Percentiles rank a stretch among this genome's conserved stretches.
Evolutionary conservation across 2,888 invertebrate genomes (phyloP).

Genomic region (Cynaeus angustus): DNA sequence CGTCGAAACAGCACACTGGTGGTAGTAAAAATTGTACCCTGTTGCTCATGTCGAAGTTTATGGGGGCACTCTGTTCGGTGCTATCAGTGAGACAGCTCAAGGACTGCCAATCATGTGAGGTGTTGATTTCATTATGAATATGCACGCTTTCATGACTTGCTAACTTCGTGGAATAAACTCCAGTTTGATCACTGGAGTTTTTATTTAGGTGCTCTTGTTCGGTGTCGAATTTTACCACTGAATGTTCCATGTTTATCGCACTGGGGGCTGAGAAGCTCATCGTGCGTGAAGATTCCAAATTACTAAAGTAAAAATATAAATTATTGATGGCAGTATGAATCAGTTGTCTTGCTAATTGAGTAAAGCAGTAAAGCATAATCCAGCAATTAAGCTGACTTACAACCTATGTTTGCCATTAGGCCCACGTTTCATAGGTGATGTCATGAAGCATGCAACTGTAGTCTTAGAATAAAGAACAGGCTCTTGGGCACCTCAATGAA

Average conservation of each 20-base stretch:
- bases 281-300: conserved; percentile 81
- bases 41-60: conserved; percentile 95
- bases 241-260: conserved; percentile 85
- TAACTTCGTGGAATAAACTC: conserved; percentile 61
- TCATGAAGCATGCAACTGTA: neutral
- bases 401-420: neutral
- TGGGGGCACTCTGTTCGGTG: conserved; percentile 92
- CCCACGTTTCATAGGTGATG: conserved; percentile 2
- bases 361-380: neutral
- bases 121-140: conserved; percentile 57
- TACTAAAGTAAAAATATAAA: conserved; percentile 67
- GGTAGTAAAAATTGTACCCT: conserved; percentile 74
- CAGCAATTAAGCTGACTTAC: neutral
- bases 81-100: conserved; percentile 91
- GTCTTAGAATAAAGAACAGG: neutral
- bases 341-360: neutral
- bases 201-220: conserved; percentile 71
- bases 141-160: conserved; percentile 72
- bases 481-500: conserved; percentile 1
- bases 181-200: conserved; percentile 65
- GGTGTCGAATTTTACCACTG: conserved; percentile 81
- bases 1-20: neutral
- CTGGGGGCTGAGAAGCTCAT: conserved; percentile 91
- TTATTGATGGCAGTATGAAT: neutral
- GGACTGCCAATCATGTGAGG: conserved; percentile 85